These are phyloP conservation scores for Calcarius ornatus DNA, from an alignment of 2,113 vertebrate genomes.

Conservation along the genomic window DNA sequence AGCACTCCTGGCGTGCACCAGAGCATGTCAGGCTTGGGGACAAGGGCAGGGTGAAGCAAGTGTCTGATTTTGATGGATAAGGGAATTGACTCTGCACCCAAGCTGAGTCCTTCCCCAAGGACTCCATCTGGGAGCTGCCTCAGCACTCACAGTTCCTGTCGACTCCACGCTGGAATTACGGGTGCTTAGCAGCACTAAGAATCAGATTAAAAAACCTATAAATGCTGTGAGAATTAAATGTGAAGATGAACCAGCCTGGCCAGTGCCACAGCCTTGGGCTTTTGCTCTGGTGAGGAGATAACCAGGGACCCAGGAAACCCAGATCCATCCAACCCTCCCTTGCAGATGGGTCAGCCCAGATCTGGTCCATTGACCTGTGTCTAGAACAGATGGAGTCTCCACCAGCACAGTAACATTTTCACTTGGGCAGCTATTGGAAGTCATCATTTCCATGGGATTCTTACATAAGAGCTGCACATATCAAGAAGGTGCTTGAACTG, in stretches of 20 bases:
- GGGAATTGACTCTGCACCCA: fast-evolving
- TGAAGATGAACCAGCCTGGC: background rate
- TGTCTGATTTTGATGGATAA: background rate
- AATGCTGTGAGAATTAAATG: background rate
- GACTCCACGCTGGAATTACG: background rate
- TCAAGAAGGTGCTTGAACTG: background rate
- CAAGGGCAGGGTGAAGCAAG: background rate
- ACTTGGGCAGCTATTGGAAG: background rate
- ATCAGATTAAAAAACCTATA: background rate
- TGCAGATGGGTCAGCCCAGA: background rate
- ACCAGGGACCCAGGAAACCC: background rate
- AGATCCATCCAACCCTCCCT: background rate
- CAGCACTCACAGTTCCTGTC: background rate
- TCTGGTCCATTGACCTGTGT: background rate
- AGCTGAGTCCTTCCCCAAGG: background rate
- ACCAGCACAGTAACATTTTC: background rate
- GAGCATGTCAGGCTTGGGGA: fast-evolving
- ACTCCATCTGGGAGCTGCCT: background rate
- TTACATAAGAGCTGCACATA: background rate
- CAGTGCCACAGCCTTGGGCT: background rate
- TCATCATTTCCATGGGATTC: background rate
- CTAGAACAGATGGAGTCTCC: background rate
- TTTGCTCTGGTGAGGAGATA: background rate
- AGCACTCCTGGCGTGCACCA: fast-evolving
- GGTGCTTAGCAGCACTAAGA: background rate